Conservation (phyloP, 2,113 vertebrate genomes). For the Pseudois nayaur region DNA sequence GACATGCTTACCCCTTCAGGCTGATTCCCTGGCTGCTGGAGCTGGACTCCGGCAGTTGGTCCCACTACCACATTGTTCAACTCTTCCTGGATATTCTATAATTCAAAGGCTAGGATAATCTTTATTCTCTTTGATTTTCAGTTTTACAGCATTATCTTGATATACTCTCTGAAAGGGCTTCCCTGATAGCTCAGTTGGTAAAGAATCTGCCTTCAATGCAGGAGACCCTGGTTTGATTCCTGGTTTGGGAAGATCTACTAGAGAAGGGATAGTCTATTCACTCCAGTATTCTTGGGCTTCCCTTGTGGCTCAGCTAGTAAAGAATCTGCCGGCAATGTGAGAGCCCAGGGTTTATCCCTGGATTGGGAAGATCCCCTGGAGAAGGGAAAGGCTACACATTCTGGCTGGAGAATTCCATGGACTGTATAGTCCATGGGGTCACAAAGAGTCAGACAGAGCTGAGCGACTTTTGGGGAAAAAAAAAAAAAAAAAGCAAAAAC, state of each 20-base stretch:
- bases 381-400: background rate
- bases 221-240: background rate
- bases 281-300: background rate
- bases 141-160: background rate
- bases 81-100: background rate
- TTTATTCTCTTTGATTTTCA: background rate
- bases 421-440: background rate
- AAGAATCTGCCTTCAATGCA: background rate
- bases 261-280: background rate
- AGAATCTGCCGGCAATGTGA: background rate
- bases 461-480: accelerated
- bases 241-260: background rate
- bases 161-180: background rate
- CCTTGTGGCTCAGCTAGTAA: background rate
- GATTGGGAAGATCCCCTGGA: background rate
- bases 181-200: background rate
- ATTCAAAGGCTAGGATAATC: background rate
- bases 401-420: background rate
- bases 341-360: background rate
- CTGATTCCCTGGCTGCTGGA: no score
- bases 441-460: background rate
- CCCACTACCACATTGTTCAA: background rate
- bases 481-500: background rate
- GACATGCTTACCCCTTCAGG: no score
- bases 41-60: background rate